Base-by-base conservation (phyloP, 1,140 invertebrate species). In the Bombus confusus region DNA sequence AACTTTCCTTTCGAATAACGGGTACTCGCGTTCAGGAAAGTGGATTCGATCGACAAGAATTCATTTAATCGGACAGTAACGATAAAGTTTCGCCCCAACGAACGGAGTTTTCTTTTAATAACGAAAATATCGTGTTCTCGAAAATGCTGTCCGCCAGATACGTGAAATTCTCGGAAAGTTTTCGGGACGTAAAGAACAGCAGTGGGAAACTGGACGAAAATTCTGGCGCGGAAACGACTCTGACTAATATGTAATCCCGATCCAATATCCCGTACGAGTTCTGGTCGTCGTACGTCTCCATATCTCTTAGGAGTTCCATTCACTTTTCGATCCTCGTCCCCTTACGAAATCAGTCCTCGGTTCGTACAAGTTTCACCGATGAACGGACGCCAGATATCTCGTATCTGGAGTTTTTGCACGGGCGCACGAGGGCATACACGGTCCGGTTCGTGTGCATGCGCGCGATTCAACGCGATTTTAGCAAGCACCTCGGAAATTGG, bases 201-300 rank as follows among this genome's bases (percentile, higher is more conserved):
- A 22, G 57, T n/a, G 34, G 39, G 31, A 13, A 39, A 62, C 9
- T n/a, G 13, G 1, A 39, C 4, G 64, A 62, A 79, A 74, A 80
- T 66, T 66, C 43, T 34, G 2, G 6, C 25, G 47, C 47, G 47
- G 59, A 18, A 79, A 83, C 64, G 80, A 88, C 66, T 80, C 80
- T 82, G 88, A 91, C 91, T 92, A 92, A 92, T 93, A 91, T 89
- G 89, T 92, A 91, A 92, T 91, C 90, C 92, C 88, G 87, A 89
- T 92, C 87, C 90, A 93, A 93, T 93, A 93, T 93, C 92, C 92
- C 84, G 83, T 85, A 62, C 82, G 52, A 47, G 9, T 71, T 57
- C 79, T 5, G 73, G 57, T 64, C 62, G 18, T 37, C 85, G 47
- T 66, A 73, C 80, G 73, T 83, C 80, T 90, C 73, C 72, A 72